Evolutionary conservation across 2,888 invertebrate species (phyloP).

Genomic region (Diploptera punctata): DNA sequence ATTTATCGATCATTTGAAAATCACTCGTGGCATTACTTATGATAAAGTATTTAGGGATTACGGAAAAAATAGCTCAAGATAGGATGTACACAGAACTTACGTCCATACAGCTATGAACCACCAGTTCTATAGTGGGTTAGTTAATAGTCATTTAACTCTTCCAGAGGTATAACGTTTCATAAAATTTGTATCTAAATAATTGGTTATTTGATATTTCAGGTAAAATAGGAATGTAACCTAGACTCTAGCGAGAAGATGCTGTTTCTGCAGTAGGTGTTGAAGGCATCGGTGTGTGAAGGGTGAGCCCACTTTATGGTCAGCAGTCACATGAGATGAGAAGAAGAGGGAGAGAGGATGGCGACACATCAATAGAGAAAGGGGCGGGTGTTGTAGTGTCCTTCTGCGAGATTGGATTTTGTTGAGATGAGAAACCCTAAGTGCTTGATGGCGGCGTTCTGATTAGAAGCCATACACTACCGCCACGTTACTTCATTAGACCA

Average conservation of each 20-base stretch:
- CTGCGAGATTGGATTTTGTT: conserved; percentile 31
- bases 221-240: too few relatives aligned
- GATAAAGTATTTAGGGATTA: too few relatives aligned
- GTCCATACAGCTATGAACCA: too few relatives aligned
- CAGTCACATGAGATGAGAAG: conserved; percentile 30
- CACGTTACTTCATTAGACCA: conserved; percentile 14
- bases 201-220: too few relatives aligned
- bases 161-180: too few relatives aligned
- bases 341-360: not conserved
- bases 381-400: conserved; percentile 25
- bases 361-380: conserved; percentile 28
- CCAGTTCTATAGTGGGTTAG: too few relatives aligned
- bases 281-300: conserved; percentile 22
- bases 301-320: conserved; percentile 29
- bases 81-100: too few relatives aligned
- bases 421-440: conserved; percentile 15
- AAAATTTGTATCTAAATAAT: too few relatives aligned
- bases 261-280: conserved; percentile 22
- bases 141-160: too few relatives aligned
- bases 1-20: too few relatives aligned
- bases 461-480: not conserved
- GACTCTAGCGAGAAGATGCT: not conserved
- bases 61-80: too few relatives aligned
- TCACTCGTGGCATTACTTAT: too few relatives aligned
- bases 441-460: not conserved